A percentile compares a stretch with the other conserved stretches of the same genome.
Evolutionary conservation across 2,113 vertebrate genomes (phyloP).

Genomic region (Pluvialis apricaria): DNA sequence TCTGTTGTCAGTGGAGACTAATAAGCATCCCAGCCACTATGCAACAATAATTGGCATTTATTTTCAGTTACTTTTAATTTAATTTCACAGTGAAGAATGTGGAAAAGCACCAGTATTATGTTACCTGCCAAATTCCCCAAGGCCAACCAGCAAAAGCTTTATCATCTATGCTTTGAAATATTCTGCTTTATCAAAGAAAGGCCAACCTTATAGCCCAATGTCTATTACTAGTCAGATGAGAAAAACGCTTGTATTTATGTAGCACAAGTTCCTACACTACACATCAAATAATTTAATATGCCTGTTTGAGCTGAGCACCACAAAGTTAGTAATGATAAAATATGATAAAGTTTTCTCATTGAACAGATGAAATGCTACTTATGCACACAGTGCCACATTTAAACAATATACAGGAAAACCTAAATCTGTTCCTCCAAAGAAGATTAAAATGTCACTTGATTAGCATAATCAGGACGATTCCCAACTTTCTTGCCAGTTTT

Average conservation of each 20-base stretch:
- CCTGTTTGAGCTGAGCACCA: background rate
- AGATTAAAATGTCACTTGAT: background rate
- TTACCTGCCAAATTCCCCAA: background rate
- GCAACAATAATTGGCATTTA: background rate
- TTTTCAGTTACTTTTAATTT: background rate
- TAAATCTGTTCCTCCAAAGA: background rate
- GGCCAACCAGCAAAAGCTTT: background rate
- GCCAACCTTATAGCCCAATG: background rate
- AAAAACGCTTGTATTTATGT: background rate
- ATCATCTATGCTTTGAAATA: background rate
- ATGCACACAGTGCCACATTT: background rate
- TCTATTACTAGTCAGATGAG: background rate
- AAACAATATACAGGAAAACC: background rate
- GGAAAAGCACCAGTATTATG: background rate
- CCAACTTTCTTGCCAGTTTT: constrained; percentile 24
- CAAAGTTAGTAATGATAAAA: background rate
- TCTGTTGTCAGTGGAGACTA: background rate
- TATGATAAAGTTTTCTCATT: background rate
- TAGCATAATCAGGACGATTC: background rate
- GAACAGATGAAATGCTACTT: background rate
- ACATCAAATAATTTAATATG: background rate
- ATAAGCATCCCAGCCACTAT: background rate
- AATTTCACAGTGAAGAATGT: background rate
- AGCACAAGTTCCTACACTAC: background rate
- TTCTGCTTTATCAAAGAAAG: background rate